Conservation (phyloP, 2,888 invertebrate species). For the Allygus modestus region DNA sequence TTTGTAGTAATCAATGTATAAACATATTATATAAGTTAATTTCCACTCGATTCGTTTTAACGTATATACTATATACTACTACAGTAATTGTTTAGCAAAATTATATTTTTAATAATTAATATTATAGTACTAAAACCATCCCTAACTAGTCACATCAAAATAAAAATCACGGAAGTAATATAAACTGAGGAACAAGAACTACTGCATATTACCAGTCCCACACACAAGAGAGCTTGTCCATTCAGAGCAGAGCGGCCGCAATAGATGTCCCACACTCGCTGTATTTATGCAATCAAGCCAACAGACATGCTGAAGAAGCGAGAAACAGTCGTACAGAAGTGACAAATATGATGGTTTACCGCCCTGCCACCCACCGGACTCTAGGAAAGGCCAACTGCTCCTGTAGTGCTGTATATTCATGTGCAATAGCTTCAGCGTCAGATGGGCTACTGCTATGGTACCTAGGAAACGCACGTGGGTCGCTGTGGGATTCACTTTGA, state of each 20-base stretch:
- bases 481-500: neutral
- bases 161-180: no score
- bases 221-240: neutral
- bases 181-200: neutral
- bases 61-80: no score
- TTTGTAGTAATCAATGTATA: no score
- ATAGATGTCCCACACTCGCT: neutral
- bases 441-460: neutral
- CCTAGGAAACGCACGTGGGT: neutral
- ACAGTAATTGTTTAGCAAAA: no score
- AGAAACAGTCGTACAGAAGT: constrained; percentile 26
- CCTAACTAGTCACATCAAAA: no score
- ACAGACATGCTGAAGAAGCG: constrained; percentile 23
- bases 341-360: constrained; percentile 34
- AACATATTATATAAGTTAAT: no score
- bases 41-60: no score
- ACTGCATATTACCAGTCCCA: neutral
- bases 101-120: no score
- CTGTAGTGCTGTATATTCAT: neutral
- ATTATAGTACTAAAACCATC: no score
- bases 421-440: constrained; percentile 10
- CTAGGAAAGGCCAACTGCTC: neutral
- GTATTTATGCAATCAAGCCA: neutral
- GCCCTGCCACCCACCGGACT: neutral
- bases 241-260: neutral